phyloP scores from a whole-genome alignment of 2,113 vertebrate species.

The Aegithalos caudatus region DNA sequence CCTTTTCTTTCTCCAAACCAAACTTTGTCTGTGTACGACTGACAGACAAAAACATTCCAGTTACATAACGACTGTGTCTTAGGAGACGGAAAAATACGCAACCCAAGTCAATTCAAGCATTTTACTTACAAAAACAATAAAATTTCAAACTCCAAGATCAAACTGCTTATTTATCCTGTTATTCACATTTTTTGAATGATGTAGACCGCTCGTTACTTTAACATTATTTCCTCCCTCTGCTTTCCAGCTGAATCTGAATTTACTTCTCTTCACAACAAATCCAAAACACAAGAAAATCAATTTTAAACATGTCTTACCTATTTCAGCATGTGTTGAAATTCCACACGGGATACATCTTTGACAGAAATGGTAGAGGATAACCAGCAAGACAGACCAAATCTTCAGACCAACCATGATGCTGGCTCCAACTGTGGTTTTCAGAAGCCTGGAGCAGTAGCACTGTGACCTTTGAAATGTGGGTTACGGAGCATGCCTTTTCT shows the following conservation, averaged over 20 bases:
- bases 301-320: slow-evolving; percentile 64
- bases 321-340: slow-evolving; percentile 78
- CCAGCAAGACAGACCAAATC: slow-evolving; percentile 5
- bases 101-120: background rate
- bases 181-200: background rate
- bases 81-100: background rate
- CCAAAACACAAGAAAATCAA: background rate
- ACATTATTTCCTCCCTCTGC: background rate
- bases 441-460: background rate
- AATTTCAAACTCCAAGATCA: background rate
- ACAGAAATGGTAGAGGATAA: slow-evolving; percentile 16
- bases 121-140: background rate
- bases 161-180: background rate
- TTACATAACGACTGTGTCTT: background rate
- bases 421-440: background rate
- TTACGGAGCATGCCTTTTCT: background rate
- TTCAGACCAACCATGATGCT: slow-evolving; percentile 54
- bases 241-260: background rate
- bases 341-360: slow-evolving; percentile 34
- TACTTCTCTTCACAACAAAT: background rate
- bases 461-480: slow-evolving; percentile 37
- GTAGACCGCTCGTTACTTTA: background rate
- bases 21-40: background rate
- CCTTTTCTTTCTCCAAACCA: background rate
- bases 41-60: background rate